Percentiles rank a stretch among this genome's conserved stretches.
phyloP scores from a whole-genome alignment of 2,888 invertebrate genomes.

The Tridacna crocea region DNA sequence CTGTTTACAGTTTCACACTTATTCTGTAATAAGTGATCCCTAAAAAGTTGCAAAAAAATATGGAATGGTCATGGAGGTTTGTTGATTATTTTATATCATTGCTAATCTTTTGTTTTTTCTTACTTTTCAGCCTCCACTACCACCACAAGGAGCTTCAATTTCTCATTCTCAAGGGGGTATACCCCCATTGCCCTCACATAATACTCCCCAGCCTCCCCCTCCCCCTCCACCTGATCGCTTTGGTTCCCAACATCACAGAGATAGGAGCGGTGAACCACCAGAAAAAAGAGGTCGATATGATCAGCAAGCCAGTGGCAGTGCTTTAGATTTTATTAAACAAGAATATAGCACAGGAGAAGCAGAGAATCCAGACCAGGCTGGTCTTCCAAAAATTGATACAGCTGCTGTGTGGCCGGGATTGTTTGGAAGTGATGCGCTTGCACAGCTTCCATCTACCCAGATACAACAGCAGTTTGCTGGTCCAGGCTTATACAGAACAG shows the following conservation, averaged over 20 bases:
- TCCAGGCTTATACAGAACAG: slow-evolving; percentile 47
- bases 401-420: slow-evolving; percentile 31
- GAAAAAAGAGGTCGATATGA: slow-evolving; percentile 72
- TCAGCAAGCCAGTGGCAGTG: slow-evolving; percentile 67
- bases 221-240: slow-evolving; percentile 63
- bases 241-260: slow-evolving; percentile 49
- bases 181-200: slow-evolving; percentile 57
- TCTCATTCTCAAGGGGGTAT: slow-evolving; percentile 45
- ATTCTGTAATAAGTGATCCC: too few relatives aligned
- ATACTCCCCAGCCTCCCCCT: slow-evolving; percentile 64
- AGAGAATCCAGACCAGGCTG: slow-evolving; percentile 48
- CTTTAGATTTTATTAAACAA: slow-evolving; percentile 81
- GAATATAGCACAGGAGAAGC: slow-evolving; percentile 77
- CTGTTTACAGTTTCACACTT: too few relatives aligned
- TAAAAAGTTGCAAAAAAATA: too few relatives aligned
- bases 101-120: slow-evolving; percentile 17
- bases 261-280: slow-evolving; percentile 63
- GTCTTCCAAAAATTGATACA: slow-evolving; percentile 6
- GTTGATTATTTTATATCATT: slow-evolving; percentile 18
- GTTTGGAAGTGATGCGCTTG: slow-evolving; percentile 46
- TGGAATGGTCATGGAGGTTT: slow-evolving; percentile 35
- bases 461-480: slow-evolving; percentile 60
- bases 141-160: slow-evolving; percentile 53
- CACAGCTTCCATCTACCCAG: slow-evolving; percentile 29
- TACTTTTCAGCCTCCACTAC: slow-evolving; percentile 61